Evolutionary conservation across 2,797 vertebrate genomes (phyloP), one percentile per base, ranked within the genome.

Genomic region (Cirrhinus molitorella): DNA sequence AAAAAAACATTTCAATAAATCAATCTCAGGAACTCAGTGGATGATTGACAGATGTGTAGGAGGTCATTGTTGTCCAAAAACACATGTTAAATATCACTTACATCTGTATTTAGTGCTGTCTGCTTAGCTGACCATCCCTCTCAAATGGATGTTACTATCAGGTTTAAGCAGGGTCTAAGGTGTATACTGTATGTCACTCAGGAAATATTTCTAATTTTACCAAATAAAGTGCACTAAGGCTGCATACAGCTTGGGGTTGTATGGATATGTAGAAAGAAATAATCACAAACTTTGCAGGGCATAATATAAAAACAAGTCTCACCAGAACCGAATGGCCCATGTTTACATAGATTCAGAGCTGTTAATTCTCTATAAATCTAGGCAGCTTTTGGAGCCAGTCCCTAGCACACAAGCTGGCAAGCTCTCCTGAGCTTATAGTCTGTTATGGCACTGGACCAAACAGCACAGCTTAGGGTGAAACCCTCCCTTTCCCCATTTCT

Each of bases 341-440:
- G 85, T 87, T 87, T 89, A 89, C 83, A 84, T 67, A 84, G 73
- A 84, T 31, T 75, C 85, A 87, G 78, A 86, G 70, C 78, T 81
- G 84, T 85, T 89, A 85, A 85, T 87, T 88, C 85, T 77, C 31
- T 61, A 85, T 88, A 87, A 87, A 86, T 80, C 76, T 83, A 81
- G 77, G 78, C 72, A 67, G 80, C 51, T 85, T 84, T 80, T 84
- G 75, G 85, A 86, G 77, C 45, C 28, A 17, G 67, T 71, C 80
- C 71, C 57, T 59, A 59, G 80, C 61, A 72, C 84, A 77, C 79
- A 79, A 88, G 84, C 70, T 81, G 87, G 82, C 83, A 89, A 80
- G 89, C 85, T 86, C 85, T 90, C 85, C 72, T 73, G 86, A 85
- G 83, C 79, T 87, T 88, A 88, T 85, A 84, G 71, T 86, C 75